phyloP scores from a whole-genome alignment of 2,797 vertebrate genomes.

The Pseudochaenichthys georgianus region DNA sequence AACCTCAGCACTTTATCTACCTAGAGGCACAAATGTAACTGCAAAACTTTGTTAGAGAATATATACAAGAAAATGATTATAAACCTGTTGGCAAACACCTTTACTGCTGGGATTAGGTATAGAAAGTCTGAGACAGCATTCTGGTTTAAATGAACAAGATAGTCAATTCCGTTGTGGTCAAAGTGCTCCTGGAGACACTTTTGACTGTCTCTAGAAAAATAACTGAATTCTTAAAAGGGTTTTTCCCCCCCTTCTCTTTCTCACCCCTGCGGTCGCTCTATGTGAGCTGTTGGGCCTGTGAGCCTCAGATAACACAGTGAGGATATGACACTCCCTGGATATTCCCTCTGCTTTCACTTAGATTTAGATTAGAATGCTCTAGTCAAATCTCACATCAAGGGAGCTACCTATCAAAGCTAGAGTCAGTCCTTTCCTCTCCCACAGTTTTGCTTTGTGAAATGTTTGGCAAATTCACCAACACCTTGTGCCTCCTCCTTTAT shows the following conservation, averaged over 20 bases:
- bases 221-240: slow-evolving; percentile 39
- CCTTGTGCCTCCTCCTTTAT: slow-evolving; percentile 26
- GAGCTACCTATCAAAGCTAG: slow-evolving; percentile 77
- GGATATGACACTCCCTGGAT: slow-evolving; percentile 76
- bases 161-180: slow-evolving; percentile 50
- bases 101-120: slow-evolving; percentile 20
- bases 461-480: slow-evolving; percentile 64
- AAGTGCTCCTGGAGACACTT: slow-evolving; percentile 38
- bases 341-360: slow-evolving; percentile 73
- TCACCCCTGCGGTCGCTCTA: slow-evolving; percentile 64
- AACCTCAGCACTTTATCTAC: slow-evolving; percentile 53
- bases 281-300: slow-evolving; percentile 72
- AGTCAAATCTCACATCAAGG: slow-evolving; percentile 74
- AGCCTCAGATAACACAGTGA: slow-evolving; percentile 76
- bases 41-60: slow-evolving; percentile 39
- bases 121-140: slow-evolving; percentile 23
- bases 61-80: slow-evolving; percentile 30
- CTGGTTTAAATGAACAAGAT: slow-evolving; percentile 30
- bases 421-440: slow-evolving; percentile 50
- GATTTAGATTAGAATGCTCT: slow-evolving; percentile 73
- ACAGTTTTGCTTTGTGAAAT: slow-evolving; percentile 55
- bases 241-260: slow-evolving; percentile 22
- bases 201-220: slow-evolving; percentile 30
- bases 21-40: slow-evolving; percentile 34
- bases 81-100: slow-evolving; percentile 45